phyloP scores from a whole-genome alignment of 2,113 vertebrate species.

The Hoplias malabaricus region DNA sequence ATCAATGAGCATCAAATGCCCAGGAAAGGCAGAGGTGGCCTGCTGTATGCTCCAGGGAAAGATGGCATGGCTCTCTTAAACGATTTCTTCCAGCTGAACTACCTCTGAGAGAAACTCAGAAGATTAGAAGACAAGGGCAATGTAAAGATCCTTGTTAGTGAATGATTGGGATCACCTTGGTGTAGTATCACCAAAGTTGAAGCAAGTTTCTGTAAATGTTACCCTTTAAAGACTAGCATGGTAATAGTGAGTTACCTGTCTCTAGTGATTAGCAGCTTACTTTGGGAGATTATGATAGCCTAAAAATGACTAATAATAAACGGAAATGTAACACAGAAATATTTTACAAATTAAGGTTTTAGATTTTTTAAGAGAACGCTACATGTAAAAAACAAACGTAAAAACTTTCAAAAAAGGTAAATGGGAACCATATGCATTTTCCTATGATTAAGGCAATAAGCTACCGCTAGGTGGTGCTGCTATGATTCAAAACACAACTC shows the following conservation, averaged over 20 bases:
- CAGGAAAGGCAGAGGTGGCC: slow-evolving; percentile 41
- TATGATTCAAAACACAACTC: not conserved
- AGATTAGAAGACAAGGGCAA: slow-evolving; percentile 36
- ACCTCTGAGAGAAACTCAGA: slow-evolving; percentile 56
- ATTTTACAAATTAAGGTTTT: no score
- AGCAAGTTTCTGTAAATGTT: not conserved
- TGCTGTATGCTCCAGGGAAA: slow-evolving; percentile 59
- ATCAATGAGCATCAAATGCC: slow-evolving; percentile 50
- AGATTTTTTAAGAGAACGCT: no score
- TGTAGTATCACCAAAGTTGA: not conserved
- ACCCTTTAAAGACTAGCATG: not conserved
- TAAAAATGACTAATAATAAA: no score
- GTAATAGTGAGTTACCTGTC: not conserved
- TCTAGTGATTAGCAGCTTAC: not conserved
- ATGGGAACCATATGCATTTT: not conserved
- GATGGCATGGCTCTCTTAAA: slow-evolving; percentile 69
- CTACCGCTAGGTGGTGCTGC: slow-evolving; percentile 67
- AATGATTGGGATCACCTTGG: slow-evolving; percentile 65
- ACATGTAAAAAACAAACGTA: not conserved
- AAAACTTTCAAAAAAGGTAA: no score
- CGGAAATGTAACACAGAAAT: not conserved
- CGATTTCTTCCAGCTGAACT: slow-evolving; percentile 73
- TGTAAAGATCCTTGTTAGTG: slow-evolving; percentile 45
- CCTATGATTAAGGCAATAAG: not conserved
- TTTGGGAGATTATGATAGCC: not conserved